Evolutionary conservation across 2,888 invertebrate species (phyloP), one percentile per base, ranked within the genome.

Genomic region (Sisyra nigra): DNA sequence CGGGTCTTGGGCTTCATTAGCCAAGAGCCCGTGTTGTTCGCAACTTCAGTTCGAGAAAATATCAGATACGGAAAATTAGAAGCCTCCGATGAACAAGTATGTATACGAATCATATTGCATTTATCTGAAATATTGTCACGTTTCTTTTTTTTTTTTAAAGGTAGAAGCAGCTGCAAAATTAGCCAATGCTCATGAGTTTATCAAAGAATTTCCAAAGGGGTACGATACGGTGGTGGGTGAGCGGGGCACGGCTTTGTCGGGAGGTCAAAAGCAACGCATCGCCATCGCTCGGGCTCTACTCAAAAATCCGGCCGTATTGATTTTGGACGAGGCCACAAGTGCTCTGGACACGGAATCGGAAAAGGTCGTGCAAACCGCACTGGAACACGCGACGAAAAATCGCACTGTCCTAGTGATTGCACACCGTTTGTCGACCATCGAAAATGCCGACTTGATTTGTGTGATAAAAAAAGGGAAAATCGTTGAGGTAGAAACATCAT

Each of bases 271-370:
- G 51, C 94, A 96, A 58, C 68, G 96, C 49, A 83, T 96, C 47
- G 94, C 94, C 1, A 94, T 97, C 48, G 96, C 96, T 0, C 66
- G 96, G 44, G 96, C 96, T 0, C 69, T 96, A 34, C 64, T 97
- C 1, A 96, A 94, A 61, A 78, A 89, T 57, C 94, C 96, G 0
- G 75, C 81, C 2, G 72, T 92, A 44, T 67, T 96, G 40, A 80
- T 92, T 55, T 61, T 96, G 45, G 96, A 96, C 60, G 96, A 96
- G 66, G 94, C 96, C 10, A 96, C 96, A 58, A 92, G 92, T 67
- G 93, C 94, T 1, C 62, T 94, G 49, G 94, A 94, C 67, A 79
- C 89, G 0, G 86, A 89, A 50, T 92, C 92, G 41, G 96, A 96
- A 62, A 76, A 85, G 53, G 71, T 85, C 19, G 93, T 94, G 0